Base-by-base conservation (phyloP, 2,888 invertebrate genomes). In the Drosophila monieri region DNA sequence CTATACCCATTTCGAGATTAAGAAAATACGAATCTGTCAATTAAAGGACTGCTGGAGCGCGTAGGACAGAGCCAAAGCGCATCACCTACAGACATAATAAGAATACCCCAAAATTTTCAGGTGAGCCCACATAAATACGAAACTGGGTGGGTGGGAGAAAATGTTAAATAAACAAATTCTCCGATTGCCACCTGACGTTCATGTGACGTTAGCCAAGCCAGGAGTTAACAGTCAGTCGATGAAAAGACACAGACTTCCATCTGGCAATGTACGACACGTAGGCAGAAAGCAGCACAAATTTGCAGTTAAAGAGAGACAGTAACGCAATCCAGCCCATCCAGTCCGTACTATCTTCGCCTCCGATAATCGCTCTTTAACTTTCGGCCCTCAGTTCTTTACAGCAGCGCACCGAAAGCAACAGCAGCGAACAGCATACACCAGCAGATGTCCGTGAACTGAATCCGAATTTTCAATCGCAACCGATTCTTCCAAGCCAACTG, bases 401-500 rank as follows among this genome's bases (percentile, higher is more conserved):
- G 27, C 71, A 62, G 56, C 30, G 14, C 49, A 59, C 48, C 56
- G 10, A 25, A 56, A 27, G 56, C 41, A 23, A 23, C 21, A 39
- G 12, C 48, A 41, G 39, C 14, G 23, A 56, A 32, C 35, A 59
- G 65, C 46, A 54, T 47, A 46, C 57, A 56, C 43, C 54, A 77
- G 53, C 49, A 66, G 52, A 65, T 25, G 48, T 41, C 37, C 43
- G 56, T 30, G 76, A 69, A 66, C 58, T 68, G 52, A 83, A 87
- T 66, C 81, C 81, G 81, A 83, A 83, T 83, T 83, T 83, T 53
- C 73, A 79, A 53, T 54, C 55, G 81, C 57, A 88, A 81, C 68
- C 83, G 46, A 85, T 66, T 85, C 88, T 88, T 85, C 81, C 86
- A 83, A 74, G 53, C 54, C 77, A 87, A 74, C 77, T 87, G 83